A percentile compares a stretch with the other conserved stretches of the same genome.
phyloP scores from a whole-genome alignment of 2,888 invertebrate species.

The Diachrysia chrysitis region DNA sequence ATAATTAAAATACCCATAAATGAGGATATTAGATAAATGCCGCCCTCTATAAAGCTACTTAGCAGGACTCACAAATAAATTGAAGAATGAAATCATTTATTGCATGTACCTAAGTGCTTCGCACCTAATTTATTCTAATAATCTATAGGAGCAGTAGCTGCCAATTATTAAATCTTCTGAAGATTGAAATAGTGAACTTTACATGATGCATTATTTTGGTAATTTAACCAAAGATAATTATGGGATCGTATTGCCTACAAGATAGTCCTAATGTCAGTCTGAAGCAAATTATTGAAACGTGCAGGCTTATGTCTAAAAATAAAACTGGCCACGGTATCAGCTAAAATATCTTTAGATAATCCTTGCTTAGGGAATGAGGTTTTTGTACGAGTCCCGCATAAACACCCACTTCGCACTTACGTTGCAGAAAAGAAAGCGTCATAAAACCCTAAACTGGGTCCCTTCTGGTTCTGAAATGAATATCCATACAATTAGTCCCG shows the following conservation, averaged over 20 bases:
- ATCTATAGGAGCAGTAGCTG: too few relatives aligned
- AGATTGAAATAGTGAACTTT: too few relatives aligned
- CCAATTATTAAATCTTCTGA: too few relatives aligned
- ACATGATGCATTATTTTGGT: too few relatives aligned
- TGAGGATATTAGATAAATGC: too few relatives aligned
- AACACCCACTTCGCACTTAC: neutral
- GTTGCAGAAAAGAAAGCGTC: conserved; percentile 2
- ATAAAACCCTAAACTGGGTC: neutral
- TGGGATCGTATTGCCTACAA: neutral
- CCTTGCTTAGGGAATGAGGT: neutral
- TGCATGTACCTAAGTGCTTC: too few relatives aligned
- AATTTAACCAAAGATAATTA: neutral
- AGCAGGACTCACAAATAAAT: too few relatives aligned
- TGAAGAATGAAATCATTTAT: too few relatives aligned
- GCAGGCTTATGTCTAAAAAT: neutral
- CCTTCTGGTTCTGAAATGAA: conserved; percentile 8
- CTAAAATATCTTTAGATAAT: neutral
- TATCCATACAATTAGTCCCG: conserved; percentile 15
- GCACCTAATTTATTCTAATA: too few relatives aligned
- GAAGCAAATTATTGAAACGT: neutral
- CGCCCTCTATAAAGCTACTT: too few relatives aligned
- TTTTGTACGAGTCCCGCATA: neutral
- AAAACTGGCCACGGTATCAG: neutral
- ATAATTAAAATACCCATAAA: too few relatives aligned
- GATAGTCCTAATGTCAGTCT: neutral